A percentile compares a stretch with the other conserved stretches of the same genome.
These are phyloP conservation scores for Diorhabda sublineata DNA, from an alignment of 1,140 invertebrate species.

Conservation along the genomic window DNA sequence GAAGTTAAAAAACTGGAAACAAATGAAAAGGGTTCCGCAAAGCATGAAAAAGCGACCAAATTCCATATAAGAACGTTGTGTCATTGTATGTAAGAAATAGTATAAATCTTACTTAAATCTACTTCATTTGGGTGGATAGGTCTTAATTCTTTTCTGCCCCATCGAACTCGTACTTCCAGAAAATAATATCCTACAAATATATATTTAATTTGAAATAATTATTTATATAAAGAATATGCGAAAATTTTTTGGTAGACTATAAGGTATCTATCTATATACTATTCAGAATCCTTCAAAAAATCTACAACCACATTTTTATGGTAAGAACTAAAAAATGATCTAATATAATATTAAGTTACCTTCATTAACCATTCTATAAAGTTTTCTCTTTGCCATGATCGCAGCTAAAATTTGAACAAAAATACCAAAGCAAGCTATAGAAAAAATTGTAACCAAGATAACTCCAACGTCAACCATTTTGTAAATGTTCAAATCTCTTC, in stretches of 20 bases:
- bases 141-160: constrained; percentile 9
- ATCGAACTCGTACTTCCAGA: constrained; percentile 5
- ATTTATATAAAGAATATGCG: too few species aligned
- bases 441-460: constrained; percentile 18
- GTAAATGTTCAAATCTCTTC: not conserved
- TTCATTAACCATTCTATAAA: constrained; percentile 19
- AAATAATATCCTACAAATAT: constrained; percentile 21
- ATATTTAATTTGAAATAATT: too few species aligned
- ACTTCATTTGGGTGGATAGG: constrained; percentile 19
- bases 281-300: too few species aligned
- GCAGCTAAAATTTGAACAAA: constrained; percentile 11
- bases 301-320: too few species aligned
- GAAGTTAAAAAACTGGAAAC: too few species aligned
- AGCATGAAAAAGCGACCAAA: too few species aligned
- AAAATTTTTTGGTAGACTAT: too few species aligned
- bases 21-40: too few species aligned
- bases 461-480: constrained; percentile 18
- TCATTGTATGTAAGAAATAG: not conserved
- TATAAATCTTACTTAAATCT: constrained; percentile 17
- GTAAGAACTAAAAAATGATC: too few species aligned
- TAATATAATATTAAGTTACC: constrained; percentile 6
- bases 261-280: too few species aligned
- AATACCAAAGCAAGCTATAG: constrained; percentile 15
- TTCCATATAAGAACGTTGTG: too few species aligned
- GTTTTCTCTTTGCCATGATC: not conserved